Percentiles rank a stretch among this genome's conserved stretches.
phyloP scores from a whole-genome alignment of 2,888 invertebrate species.

The Campopleginae sp. region DNA sequence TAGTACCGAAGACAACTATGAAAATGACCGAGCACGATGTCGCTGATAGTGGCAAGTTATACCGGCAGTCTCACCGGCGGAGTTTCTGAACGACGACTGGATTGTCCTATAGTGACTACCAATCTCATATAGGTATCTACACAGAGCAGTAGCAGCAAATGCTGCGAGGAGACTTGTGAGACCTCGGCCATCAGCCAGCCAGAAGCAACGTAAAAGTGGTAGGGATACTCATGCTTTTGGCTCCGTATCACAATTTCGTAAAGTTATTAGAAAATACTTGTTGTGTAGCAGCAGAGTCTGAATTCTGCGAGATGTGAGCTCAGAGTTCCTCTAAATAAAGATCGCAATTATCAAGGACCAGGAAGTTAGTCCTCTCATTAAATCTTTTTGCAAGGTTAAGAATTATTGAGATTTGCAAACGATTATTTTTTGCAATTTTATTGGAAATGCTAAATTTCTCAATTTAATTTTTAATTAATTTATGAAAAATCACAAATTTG shows the following conservation, averaged over 20 bases:
- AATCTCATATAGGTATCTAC: slow-evolving; percentile 76
- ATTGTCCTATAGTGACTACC: slow-evolving; percentile 73
- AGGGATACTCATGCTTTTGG: slow-evolving; percentile 47
- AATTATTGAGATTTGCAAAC: neutral
- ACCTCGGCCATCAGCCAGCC: slow-evolving; percentile 58
- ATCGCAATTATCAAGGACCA: neutral
- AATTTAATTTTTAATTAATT: neutral
- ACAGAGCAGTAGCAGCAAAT: slow-evolving; percentile 57
- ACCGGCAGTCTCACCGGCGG: slow-evolving; percentile 71
- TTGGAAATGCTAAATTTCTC: too few relatives aligned
- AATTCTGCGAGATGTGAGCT: slow-evolving; percentile 6
- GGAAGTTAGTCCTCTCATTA: neutral
- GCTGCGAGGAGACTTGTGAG: slow-evolving; percentile 65
- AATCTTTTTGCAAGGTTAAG: neutral
- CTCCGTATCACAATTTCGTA: slow-evolving; percentile 24
- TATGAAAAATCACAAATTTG: neutral
- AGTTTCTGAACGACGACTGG: slow-evolving; percentile 77
- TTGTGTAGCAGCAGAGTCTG: neutral
- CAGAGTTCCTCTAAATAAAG: neutral
- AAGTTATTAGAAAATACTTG: slow-evolving; percentile 33
- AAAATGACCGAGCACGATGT: neutral
- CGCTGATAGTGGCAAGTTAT: slow-evolving; percentile 18
- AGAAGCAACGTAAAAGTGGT: slow-evolving; percentile 57
- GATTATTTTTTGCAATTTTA: neutral
- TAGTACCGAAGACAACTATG: neutral